Base-by-base conservation (phyloP, 2,113 vertebrate genomes). In the Megaleporinus macrocephalus region DNA sequence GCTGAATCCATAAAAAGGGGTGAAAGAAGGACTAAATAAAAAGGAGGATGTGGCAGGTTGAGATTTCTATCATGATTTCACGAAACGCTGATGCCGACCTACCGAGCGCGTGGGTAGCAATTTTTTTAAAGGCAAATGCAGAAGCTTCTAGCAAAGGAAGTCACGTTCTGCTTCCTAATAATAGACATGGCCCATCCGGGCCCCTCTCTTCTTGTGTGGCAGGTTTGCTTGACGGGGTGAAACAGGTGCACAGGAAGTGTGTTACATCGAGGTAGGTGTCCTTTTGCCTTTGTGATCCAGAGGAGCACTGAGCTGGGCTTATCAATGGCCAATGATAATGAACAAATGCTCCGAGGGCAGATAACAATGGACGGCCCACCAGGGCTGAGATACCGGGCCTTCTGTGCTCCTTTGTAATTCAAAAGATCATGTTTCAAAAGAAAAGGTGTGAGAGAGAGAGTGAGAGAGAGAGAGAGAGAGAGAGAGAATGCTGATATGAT, bases 391-490 rank as follows among this genome's bases (percentile, higher is more conserved):
- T 89, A 90, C 62, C n/a, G 59, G 53, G 68, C 84, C 6, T 69
- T 79, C 79, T 44, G 66, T n/a, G 70, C 81, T 82, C 83, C 59
- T 78, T 92, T 92, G 87, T 88, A 78, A 84, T 78, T 85, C 89
- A 77, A 92, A 86, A 88, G 82, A 91, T 92, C 86, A 55, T 76
- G 86, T 93, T 93, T 88, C 90, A 90, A 85, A 85, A 86, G 83
- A 10, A 84, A 84, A 83, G 84, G 89, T 84, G 86, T 15, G 44
- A 20, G 66, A 2, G 61, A 13, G 65, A 59, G 77, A 27, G 30
- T 53, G 80, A 55, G 20, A 55, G 87, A 81, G 89, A 88, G 85
- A 14, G 66, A 18, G 41, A 7, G 49, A 59, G 78, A 27, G 24
- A 65, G 20, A 66, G 87, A 81, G 89, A 87, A 84, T 12, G 14